Evolutionary conservation across 2,888 invertebrate species (phyloP).

Genomic region (Cabera pusaria): DNA sequence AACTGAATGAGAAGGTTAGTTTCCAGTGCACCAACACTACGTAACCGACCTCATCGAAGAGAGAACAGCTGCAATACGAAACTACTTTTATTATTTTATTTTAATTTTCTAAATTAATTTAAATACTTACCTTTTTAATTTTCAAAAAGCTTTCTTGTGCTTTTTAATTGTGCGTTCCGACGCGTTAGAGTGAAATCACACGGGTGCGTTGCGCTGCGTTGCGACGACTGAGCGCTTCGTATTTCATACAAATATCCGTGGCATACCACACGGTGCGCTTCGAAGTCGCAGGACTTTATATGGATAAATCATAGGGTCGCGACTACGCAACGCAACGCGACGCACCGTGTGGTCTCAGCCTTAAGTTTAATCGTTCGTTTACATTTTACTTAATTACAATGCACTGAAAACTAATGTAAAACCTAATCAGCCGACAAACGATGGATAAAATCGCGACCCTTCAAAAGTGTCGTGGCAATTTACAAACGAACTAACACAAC

Average conservation of each 20-base stretch:
- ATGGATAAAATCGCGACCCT: slow-evolving; percentile 47
- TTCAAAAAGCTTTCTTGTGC: slow-evolving; percentile 7
- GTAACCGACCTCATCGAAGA: too few species aligned
- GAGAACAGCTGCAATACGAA: too few species aligned
- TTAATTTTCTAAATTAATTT: slow-evolving; percentile 1
- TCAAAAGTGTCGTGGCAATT: slow-evolving; percentile 34
- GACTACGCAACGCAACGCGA: too few species aligned
- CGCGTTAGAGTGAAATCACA: slow-evolving; percentile 1
- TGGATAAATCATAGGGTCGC: too few species aligned
- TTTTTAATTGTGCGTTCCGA: slow-evolving; percentile 15
- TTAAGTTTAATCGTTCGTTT: slow-evolving; percentile 8
- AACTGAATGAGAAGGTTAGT: slow-evolving; percentile 29
- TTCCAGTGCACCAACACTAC: slow-evolving; percentile 46
- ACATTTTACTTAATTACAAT: slow-evolving; percentile 13
- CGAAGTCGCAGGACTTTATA: too few species aligned
- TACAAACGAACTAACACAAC: slow-evolving; percentile 20
- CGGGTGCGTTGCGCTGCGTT: too few species aligned
- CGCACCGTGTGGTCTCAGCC: too few species aligned
- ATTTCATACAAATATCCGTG: too few species aligned
- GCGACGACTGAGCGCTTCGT: too few species aligned
- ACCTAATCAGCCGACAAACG: slow-evolving; percentile 19
- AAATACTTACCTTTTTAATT: not conserved
- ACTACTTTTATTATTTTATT: not conserved
- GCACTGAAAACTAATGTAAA: slow-evolving; percentile 42
- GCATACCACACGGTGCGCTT: too few species aligned